Base-by-base conservation (phyloP, 2,797 vertebrate genomes). In the Gallinago nigripennis region DNA sequence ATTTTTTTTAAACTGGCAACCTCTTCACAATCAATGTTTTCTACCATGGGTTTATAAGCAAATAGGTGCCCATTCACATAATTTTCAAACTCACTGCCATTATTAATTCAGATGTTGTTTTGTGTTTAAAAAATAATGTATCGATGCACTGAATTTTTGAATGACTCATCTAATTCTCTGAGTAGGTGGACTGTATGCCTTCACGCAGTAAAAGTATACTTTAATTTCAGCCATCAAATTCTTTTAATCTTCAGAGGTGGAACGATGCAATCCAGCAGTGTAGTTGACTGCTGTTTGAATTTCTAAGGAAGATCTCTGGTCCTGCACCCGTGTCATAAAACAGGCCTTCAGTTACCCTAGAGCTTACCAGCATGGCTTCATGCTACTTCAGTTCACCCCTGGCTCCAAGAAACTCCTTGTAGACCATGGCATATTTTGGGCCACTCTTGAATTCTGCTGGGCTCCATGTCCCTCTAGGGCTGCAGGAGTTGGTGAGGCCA, bases 151-250 rank as follows among this genome's bases (percentile, higher is more conserved):
- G 75, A 88, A 95, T 85, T 96, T 95, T 84, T 78, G 51, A 82
- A 70, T 97, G 96, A 97, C 69, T 96, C 94, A 96, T 90, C 93
- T 97, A 94, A 95, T 96, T 96, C 93, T 58, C 63, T 11, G 63
- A 94, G 94, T 95, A 91, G 92, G 93, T 93, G 90, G 86, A 77
- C 51, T 92, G 69, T 93, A 87, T 95, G 64, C 58, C 71, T 95
- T 90, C 65, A 61, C 0, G 1, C 82, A 64, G 77, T 33, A 70
- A 86, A 94, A 90, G 39, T 68, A 46, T 78, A 82, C 90, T 93
- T 91, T 88, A 87, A 91, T 92, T 79, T 90, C 66, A 94, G 45
- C 37, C 69, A 78, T 30, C 8, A 50, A 63, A 69, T 71, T 92
- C 50, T 83, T 93, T 87, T 85, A 78, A 87, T 93, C 75, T 96